Evolutionary conservation across 2,888 invertebrate species (phyloP).

Genomic region (Drosophila anomalipes): DNA sequence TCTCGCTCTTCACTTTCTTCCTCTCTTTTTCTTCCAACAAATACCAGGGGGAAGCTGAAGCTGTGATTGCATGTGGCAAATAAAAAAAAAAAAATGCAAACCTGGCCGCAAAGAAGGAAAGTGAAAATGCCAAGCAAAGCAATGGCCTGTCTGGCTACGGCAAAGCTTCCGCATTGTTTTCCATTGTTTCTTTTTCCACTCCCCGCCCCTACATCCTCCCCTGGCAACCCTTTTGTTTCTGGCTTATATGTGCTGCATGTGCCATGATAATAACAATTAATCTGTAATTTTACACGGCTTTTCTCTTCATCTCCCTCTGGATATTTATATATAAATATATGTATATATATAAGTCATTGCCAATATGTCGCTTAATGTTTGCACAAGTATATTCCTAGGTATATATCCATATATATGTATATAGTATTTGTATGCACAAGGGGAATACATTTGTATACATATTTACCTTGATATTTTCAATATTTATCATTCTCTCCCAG

Average conservation of each 20-base stretch:
- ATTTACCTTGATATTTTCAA: slow-evolving; percentile 39
- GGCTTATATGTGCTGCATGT: slow-evolving; percentile 20
- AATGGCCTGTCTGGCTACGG: slow-evolving; percentile 19
- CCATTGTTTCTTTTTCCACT: slow-evolving; percentile 30
- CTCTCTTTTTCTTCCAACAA: slow-evolving; percentile 35
- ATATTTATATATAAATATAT: background rate
- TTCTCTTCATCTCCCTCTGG: slow-evolving; percentile 22
- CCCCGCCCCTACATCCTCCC: background rate
- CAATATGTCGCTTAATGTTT: slow-evolving; percentile 46
- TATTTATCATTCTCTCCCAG: slow-evolving; percentile 53
- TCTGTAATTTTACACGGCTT: slow-evolving; percentile 57
- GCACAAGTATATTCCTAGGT: slow-evolving; percentile 16
- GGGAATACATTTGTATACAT: background rate
- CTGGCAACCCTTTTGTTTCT: slow-evolving; percentile 34
- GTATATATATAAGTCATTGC: slow-evolving; percentile 42
- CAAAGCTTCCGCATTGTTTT: slow-evolving; percentile 61
- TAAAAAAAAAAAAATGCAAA: slow-evolving; percentile 23
- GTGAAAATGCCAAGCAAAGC: slow-evolving; percentile 58
- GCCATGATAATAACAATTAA: slow-evolving; percentile 56
- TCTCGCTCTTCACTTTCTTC: background rate
- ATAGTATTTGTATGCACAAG: background rate
- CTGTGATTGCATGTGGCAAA: slow-evolving; percentile 38
- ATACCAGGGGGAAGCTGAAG: slow-evolving; percentile 12
- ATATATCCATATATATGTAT: background rate
- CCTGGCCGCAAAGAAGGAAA: slow-evolving; percentile 49